A percentile compares a stretch with the other conserved stretches of the same genome.
These are phyloP conservation scores for Nymphalis polychloros DNA, from an alignment of 2,888 invertebrate species.

Conservation along the genomic window DNA sequence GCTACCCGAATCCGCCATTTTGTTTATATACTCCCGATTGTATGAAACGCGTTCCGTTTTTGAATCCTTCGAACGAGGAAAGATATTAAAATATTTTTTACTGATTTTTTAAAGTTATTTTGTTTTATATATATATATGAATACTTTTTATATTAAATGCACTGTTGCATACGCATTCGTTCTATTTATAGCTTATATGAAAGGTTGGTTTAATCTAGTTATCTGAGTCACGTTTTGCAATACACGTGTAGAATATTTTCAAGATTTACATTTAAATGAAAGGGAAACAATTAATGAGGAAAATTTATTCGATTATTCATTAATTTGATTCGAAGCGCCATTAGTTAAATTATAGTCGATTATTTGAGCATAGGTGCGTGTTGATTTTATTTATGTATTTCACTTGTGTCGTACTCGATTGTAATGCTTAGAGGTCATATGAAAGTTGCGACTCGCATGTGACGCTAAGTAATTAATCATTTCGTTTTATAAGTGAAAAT, in stretches of 20 bases:
- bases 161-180: conserved; percentile 13
- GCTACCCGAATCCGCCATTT: conserved; percentile 63
- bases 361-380: conserved; percentile 29
- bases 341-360: background rate
- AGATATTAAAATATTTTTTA: conserved; percentile 6
- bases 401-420: conserved; percentile 19
- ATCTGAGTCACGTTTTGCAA: conserved; percentile 55
- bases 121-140: conserved; percentile 4
- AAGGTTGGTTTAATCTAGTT: conserved; percentile 54
- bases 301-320: background rate
- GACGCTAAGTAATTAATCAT: conserved; percentile 19
- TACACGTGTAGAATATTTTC: conserved; percentile 42
- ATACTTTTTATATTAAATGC: background rate
- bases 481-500: conserved; percentile 21
- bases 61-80: conserved; percentile 32
- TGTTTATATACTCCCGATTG: conserved; percentile 51
- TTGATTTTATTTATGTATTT: conserved; percentile 19
- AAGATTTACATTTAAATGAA: conserved; percentile 22
- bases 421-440: conserved; percentile 42
- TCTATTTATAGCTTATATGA: conserved; percentile 41
- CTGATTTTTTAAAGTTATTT: background rate
- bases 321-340: no score
- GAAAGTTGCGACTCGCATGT: conserved; percentile 42
- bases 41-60: conserved; percentile 44
- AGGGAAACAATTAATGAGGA: conserved; percentile 13